Evolutionary conservation across 2,797 vertebrate genomes (phyloP), one percentile per base, ranked within the genome.

Genomic region (Diglossa cyanea): DNA sequence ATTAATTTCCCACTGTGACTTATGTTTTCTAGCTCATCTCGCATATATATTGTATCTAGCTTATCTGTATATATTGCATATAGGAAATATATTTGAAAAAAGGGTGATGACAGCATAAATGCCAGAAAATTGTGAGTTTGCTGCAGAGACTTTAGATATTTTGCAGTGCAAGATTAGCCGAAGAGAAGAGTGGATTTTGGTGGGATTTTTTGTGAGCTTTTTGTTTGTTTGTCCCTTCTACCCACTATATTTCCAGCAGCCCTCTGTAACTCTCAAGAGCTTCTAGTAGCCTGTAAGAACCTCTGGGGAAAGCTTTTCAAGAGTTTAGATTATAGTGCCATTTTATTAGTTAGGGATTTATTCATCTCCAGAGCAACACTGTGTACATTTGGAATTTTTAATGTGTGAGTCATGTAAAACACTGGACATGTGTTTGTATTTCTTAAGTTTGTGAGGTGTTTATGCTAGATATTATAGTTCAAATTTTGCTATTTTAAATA

Each of bases 131-230:
- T 58, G 15, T 55, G 28, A 10, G 6, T 67, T 77, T 70, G 15
- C 7, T 85, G 26, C 18, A 35, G 51, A 35, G 21, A 10, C 60
- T 68, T 68, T 26, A 21, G 10, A 35, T n/a, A 11, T 66, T 80
- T 68, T 86, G 4, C 10, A 25, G 23, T 51, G 40, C 4, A 23
- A 47, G 37, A 30, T 62, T 26, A 88, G 17, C 23, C 33, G 39
- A 42, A 66, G 33, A 39, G 6, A 55, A 55, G 17, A 5, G 3
- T 54, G 39, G 3, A 3, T 5, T 47, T 47, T 40, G 24, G 13
- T 30, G 57, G 19, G 6, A 24, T 3, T 1, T 3, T 54, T 42
- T n/a, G 4, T 30, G 40, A 12, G 3, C 3, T 6, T 19, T 61
- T 42, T 62, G 4, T 40, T 51, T 65, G 4, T 58, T 77, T 81